Evolutionary conservation across 2,113 vertebrate species (phyloP), one percentile per base, ranked within the genome.

Genomic region (Pogonocichla stellata): DNA sequence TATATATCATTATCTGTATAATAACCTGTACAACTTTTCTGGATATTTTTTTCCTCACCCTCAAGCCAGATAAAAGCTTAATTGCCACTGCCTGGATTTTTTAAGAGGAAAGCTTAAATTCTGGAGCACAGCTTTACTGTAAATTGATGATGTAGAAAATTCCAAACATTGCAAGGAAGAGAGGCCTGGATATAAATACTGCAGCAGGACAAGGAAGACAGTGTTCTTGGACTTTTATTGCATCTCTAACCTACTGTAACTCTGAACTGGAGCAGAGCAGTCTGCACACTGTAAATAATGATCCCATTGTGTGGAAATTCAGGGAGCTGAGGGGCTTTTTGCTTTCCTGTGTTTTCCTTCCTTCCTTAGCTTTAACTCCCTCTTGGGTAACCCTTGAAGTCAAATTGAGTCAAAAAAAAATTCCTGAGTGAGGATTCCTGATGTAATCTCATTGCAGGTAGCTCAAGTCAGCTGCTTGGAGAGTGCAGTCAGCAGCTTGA

Each of bases 401-500:
- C 57, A 69, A 54, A 50, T 1, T 7, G 62, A 91, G 42, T 38
- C 6, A 50, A 50, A 47, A 47, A 1, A 80, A 1, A 75, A 69
- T 36, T 73, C 34, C 90, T 5, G 51, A 28, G 13, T 17, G 50
- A 83, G 42, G 54, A 17, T 90, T 86, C 57, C 48, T 2, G 3
- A 0, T 61, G 58, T 61, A 14, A 88, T 91, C 42, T 88, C 34
- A 19, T 92, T 94, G 47, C 90, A 99, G 99, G 93, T 98, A 38
- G 97, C 97, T 78, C 95, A 98, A 42, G 96, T 98, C 9, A 98
- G 97, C 45, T 79, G 97, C 28, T 69, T 99, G 84, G 99, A 99
- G 97, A 97, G 61, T 34, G 97, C 95, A 36, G 50, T 99, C 14
- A 78, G 96, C 78, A 96, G 96, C 57, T 80, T 99, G 89, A 96